These are phyloP conservation scores for Asbolus verrucosus DNA, from an alignment of 1,140 invertebrate species.

Conservation along the genomic window DNA sequence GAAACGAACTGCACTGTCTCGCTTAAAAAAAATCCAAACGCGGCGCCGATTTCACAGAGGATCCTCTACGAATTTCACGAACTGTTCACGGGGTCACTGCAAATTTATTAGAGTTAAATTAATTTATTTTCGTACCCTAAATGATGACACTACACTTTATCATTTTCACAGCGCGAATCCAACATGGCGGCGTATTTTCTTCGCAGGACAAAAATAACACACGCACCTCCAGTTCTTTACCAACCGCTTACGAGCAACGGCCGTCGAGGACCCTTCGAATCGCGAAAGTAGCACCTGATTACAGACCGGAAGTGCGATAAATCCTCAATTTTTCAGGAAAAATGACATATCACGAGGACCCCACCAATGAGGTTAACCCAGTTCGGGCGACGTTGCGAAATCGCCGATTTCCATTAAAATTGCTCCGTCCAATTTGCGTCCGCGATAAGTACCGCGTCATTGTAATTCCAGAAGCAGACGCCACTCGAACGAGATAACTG, in stretches of 20 bases:
- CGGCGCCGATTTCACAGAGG: not conserved
- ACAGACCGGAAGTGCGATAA: constrained; percentile 3
- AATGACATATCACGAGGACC: constrained; percentile 18
- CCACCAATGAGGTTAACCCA: constrained; percentile 30
- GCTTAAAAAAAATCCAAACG: constrained; percentile 8
- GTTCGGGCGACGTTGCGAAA: constrained; percentile 17
- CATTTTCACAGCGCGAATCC: constrained; percentile 26
- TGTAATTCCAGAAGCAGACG: constrained; percentile 18
- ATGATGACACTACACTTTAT: constrained; percentile 39
- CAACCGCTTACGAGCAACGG: not conserved
- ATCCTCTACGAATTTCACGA: constrained; percentile 13
- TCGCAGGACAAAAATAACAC: constrained; percentile 6
- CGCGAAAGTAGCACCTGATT: not conserved
- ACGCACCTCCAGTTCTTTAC: not conserved
- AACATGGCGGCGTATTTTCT: constrained; percentile 38
- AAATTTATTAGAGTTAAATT: constrained; percentile 31
- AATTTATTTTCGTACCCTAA: constrained; percentile 32
- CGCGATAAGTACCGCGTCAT: constrained; percentile 19
- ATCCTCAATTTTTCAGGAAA: constrained; percentile 9
- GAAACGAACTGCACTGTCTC: constrained; percentile 4
- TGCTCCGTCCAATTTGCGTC: not conserved
- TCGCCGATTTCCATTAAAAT: not conserved
- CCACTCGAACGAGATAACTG: not conserved
- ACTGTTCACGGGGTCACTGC: constrained; percentile 27
- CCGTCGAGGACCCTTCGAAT: not conserved